phyloP scores from a whole-genome alignment of 2,113 vertebrate species.

The Rhynchomys soricoides region DNA sequence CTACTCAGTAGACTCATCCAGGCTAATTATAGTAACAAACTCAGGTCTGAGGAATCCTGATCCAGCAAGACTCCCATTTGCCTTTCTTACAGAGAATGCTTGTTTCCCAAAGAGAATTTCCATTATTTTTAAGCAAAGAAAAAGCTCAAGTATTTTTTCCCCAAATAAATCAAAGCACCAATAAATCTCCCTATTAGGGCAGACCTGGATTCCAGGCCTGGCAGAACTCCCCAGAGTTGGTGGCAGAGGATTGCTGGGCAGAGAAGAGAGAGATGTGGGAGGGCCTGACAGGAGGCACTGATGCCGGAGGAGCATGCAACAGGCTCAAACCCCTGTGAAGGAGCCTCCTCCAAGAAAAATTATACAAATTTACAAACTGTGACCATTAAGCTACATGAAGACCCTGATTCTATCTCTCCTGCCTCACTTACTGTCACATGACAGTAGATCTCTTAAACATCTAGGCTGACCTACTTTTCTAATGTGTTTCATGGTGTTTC shows the following conservation, averaged over 20 bases:
- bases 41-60: not conserved
- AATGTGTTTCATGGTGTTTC: too few relatives aligned
- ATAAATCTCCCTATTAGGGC: not conserved
- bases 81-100: not conserved
- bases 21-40: conserved; percentile 21
- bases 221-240: not conserved
- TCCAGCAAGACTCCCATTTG: not conserved
- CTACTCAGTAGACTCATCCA: not conserved
- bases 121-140: not conserved
- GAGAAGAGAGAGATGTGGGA: not conserved
- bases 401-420: not conserved
- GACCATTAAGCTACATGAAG: not conserved
- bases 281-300: not conserved
- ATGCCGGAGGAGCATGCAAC: not conserved
- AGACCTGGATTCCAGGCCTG: not conserved
- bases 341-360: not conserved
- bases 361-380: not conserved
- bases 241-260: not conserved
- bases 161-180: conserved; percentile 12
- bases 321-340: not conserved
- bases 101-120: conserved; percentile 39
- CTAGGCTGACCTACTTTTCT: not conserved
- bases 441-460: not conserved
- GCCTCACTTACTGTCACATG: not conserved
- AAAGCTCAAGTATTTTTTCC: not conserved